These are phyloP conservation scores for Boleophthalmus pectinirostris DNA, from an alignment of 2,113 vertebrate genomes.

Conservation along the genomic window DNA sequence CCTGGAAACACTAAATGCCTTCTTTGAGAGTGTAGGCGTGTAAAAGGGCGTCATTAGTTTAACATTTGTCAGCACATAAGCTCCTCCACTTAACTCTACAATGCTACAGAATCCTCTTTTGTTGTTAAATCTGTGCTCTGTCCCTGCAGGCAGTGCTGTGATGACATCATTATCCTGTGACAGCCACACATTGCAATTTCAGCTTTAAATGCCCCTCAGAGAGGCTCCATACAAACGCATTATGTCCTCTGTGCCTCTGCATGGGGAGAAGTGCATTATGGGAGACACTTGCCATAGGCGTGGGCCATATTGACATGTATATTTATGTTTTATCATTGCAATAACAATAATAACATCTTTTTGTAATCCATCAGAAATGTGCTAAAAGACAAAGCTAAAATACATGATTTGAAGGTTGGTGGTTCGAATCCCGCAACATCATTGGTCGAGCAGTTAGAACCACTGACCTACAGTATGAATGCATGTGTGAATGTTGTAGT, in stretches of 20 bases:
- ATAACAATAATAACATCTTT: no score
- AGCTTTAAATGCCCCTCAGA: conserved; percentile 26
- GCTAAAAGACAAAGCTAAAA: no score
- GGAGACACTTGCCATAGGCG: background rate
- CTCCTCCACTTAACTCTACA: conserved; percentile 28
- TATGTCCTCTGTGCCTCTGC: conserved; percentile 14
- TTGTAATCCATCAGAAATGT: no score
- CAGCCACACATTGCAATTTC: conserved; percentile 33
- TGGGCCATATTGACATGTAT: no score
- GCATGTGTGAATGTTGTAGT: no score
- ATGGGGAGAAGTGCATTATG: conserved; percentile 6
- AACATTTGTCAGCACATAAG: conserved; percentile 13
- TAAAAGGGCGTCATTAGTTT: conserved; percentile 21
- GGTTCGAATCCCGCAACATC: no score
- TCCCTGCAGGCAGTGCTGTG: conserved; percentile 55
- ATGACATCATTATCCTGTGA: conserved; percentile 59
- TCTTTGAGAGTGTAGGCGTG: conserved; percentile 6
- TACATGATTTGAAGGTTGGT: no score
- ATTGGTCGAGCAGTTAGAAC: no score
- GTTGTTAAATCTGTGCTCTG: conserved; percentile 53
- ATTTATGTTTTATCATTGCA: no score
- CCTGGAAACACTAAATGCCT: background rate
- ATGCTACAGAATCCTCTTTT: conserved; percentile 34
- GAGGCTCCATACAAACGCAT: conserved; percentile 2
- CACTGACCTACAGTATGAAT: no score